A percentile compares a stretch with the other conserved stretches of the same genome.
phyloP scores from a whole-genome alignment of 2,888 invertebrate genomes.

The Macaria liturata region DNA sequence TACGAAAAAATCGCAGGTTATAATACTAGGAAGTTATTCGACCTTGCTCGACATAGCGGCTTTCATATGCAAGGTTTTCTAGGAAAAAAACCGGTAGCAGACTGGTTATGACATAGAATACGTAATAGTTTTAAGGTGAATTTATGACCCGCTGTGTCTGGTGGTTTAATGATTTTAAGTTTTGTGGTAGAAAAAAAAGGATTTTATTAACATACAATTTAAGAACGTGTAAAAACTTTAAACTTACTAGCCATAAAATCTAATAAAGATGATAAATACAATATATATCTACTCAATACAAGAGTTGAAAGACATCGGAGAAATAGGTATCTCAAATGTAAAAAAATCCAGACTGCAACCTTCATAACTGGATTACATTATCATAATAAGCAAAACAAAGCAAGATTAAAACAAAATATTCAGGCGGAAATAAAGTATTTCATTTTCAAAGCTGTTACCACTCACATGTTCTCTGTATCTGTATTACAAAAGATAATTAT shows the following conservation, averaged over 20 bases:
- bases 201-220: no score
- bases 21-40: slow-evolving; percentile 41
- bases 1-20: slow-evolving; percentile 35
- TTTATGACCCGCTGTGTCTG: slow-evolving; percentile 15
- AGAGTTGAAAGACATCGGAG: no score
- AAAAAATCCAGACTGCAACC: no score
- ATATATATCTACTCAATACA: no score
- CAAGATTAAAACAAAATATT: background rate
- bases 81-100: slow-evolving; percentile 19
- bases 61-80: slow-evolving; percentile 35
- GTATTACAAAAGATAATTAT: no score
- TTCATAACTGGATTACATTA: no score
- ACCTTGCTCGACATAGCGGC: slow-evolving; percentile 47
- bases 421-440: background rate
- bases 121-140: background rate
- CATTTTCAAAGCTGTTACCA: background rate
- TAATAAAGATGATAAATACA: no score
- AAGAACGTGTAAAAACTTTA: no score
- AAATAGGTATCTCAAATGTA: no score
- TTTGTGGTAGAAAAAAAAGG: slow-evolving; percentile 1
- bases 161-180: slow-evolving; percentile 13
- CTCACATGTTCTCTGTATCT: background rate
- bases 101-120: slow-evolving; percentile 8
- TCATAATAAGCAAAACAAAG: slow-evolving; percentile 9
- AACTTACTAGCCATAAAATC: no score